Evolutionary conservation across 2,113 vertebrate genomes (phyloP), one percentile per base, ranked within the genome.

Genomic region (Zosterops borbonicus): DNA sequence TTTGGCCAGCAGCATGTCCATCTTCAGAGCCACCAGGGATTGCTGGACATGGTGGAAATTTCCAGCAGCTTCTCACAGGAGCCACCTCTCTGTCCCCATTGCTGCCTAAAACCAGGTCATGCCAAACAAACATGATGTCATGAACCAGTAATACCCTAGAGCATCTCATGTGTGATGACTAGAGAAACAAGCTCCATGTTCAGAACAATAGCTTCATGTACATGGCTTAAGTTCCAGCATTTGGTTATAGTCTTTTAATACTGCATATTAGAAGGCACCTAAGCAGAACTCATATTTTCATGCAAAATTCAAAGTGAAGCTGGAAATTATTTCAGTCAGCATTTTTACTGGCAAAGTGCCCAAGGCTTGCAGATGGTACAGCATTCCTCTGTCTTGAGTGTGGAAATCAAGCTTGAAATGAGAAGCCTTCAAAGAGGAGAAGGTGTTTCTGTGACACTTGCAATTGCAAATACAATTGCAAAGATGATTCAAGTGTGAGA

Each of bases 321-420:
- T 87, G 70, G 35, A 83, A 95, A 82, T 58, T 78, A 68, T 79
- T 95, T 89, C 81, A 89, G 46, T 39, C 58, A 82, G 53, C 23
- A 62, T n/a, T 91, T 83, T 79, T 65, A 35, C 58, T 91, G 91
- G 78, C 62, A 55, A 44, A 29, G 3, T 1, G 33, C 83, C 89
- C 77, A 50, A 73, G 33, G 29, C 31, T 65, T 96, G 78, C 94
- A 95, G 77, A 87, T 91, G 92, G 70, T 35, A 19, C 56, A 53
- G 46, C 0, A 4, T 59, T 83, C 44, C 49, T 77, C 33, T 95
- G 87, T 85, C 89, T 62, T 85, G 74, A 89, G 62, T 1, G 1
- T n/a, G 49, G 55, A 94, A 95, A 92, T 90, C 64, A 95, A 82
- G 77, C 67, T 87, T 96, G 63, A 96, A 87, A 85, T 65, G 62